Percentiles rank a stretch among this genome's conserved stretches.
These are phyloP conservation scores for Lutraria rhynchaena DNA, from an alignment of 1,140 invertebrate genomes.

Conservation along the genomic window DNA sequence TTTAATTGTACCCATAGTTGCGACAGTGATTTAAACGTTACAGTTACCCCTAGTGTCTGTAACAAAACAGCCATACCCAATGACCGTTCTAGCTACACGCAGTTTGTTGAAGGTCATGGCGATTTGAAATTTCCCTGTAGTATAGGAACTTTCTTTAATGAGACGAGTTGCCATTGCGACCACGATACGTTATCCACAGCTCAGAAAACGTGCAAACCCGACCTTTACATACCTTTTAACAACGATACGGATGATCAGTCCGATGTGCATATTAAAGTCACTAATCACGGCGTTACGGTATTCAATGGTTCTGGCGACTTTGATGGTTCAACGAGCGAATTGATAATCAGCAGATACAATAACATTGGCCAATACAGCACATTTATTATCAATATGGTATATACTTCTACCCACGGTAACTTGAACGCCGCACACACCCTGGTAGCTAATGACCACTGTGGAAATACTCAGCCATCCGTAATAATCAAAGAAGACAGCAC, in stretches of 20 bases:
- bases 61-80: slow-evolving; percentile 56
- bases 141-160: slow-evolving; percentile 60
- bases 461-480: slow-evolving; percentile 57
- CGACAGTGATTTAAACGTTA: not conserved
- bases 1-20: slow-evolving; percentile 24
- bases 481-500: slow-evolving; percentile 72
- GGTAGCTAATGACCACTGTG: slow-evolving; percentile 66
- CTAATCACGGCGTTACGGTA: slow-evolving; percentile 60
- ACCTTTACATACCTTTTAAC: slow-evolving; percentile 64
- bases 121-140: slow-evolving; percentile 59
- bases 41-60: slow-evolving; percentile 33
- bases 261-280: slow-evolving; percentile 59
- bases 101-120: slow-evolving; percentile 42
- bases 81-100: slow-evolving; percentile 53
- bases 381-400: slow-evolving; percentile 61
- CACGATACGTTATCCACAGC: not conserved
- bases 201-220: slow-evolving; percentile 56
- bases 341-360: slow-evolving; percentile 64
- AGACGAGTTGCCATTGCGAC: slow-evolving; percentile 54
- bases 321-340: slow-evolving; percentile 57
- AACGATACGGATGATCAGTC: slow-evolving; percentile 60
- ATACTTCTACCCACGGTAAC: slow-evolving; percentile 51
- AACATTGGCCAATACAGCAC: slow-evolving; percentile 60
- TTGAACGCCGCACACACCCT: slow-evolving; percentile 44
- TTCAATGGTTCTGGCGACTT: slow-evolving; percentile 62